Evolutionary conservation across 2,113 vertebrate genomes (phyloP).

Genomic region (Corydoras sp.): DNA sequence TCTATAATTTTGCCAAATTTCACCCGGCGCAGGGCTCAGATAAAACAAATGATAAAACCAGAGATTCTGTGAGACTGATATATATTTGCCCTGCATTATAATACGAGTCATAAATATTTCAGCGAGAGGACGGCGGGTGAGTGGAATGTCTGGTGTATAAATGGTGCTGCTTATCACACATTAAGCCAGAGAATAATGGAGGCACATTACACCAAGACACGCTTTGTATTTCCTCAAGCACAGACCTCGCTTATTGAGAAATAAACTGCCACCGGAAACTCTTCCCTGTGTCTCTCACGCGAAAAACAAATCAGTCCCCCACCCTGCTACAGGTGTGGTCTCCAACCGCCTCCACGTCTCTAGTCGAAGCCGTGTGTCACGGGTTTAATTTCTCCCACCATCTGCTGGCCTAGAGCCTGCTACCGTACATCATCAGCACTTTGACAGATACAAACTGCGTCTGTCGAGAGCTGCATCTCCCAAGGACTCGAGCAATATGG

Average conservation of each 20-base stretch:
- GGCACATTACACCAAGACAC: background rate
- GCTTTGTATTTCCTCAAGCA: background rate
- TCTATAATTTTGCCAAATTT: slow-evolving; percentile 23
- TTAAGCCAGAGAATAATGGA: slow-evolving; percentile 27
- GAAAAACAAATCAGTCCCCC: background rate
- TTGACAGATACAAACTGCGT: slow-evolving; percentile 69
- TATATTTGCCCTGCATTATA: slow-evolving; percentile 56
- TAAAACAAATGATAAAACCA: slow-evolving; percentile 56
- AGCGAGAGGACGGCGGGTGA: slow-evolving; percentile 50
- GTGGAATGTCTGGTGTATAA: slow-evolving; percentile 59
- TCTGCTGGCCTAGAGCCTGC: slow-evolving; percentile 66
- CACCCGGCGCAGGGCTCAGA: slow-evolving; percentile 44
- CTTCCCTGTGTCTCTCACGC: background rate
- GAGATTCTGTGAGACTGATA: slow-evolving; percentile 48
- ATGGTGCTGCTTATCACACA: slow-evolving; percentile 24
- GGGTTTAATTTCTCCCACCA: slow-evolving; percentile 67
- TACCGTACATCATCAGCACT: slow-evolving; percentile 59
- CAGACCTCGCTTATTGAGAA: background rate
- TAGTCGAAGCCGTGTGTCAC: slow-evolving; percentile 55
- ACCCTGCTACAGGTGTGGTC: slow-evolving; percentile 51
- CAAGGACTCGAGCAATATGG: slow-evolving; percentile 67
- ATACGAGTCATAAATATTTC: slow-evolving; percentile 65
- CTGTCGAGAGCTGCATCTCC: slow-evolving; percentile 60
- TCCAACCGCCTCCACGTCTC: slow-evolving; percentile 47
- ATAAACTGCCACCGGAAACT: slow-evolving; percentile 4